These are phyloP conservation scores for Lepidurus arcticus DNA, from an alignment of 1,140 invertebrate species.

Conservation along the genomic window DNA sequence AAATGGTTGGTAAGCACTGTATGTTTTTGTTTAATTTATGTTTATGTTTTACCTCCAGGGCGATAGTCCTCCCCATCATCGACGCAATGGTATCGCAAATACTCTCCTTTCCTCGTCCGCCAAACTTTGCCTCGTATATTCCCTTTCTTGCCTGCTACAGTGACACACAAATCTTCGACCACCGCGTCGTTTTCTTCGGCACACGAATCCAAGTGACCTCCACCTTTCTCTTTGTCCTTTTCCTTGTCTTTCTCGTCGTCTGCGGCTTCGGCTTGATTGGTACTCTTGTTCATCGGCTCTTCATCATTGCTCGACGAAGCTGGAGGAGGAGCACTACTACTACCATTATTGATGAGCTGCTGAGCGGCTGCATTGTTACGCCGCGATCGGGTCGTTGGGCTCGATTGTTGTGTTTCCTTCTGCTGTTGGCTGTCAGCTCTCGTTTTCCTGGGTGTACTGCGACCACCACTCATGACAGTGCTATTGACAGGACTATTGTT, in stretches of 20 bases:
- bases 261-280: not conserved
- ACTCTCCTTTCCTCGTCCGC: conserved; percentile 40
- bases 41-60: conserved; percentile 41
- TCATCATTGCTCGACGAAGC: conserved; percentile 6
- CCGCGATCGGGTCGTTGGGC: not conserved
- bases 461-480: not conserved
- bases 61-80: conserved; percentile 42
- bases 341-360: not conserved
- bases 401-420: conserved; percentile 6
- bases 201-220: not conserved
- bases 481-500: too few species aligned
- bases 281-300: not conserved
- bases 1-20: not conserved
- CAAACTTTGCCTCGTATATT: conserved; percentile 42
- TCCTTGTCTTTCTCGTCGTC: not conserved
- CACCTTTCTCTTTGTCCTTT: conserved; percentile 12
- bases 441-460: conserved; percentile 16
- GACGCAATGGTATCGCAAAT: conserved; percentile 42
- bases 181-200: conserved; percentile 22
- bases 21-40: not conserved
- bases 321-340: not conserved
- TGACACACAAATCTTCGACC: conserved; percentile 41
- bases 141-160: conserved; percentile 43
- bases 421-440: conserved; percentile 4
- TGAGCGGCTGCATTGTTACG: not conserved